Evolutionary conservation across 1,140 invertebrate species (phyloP), one percentile per base, ranked within the genome.

Genomic region (Propsilocerus akamusi): DNA sequence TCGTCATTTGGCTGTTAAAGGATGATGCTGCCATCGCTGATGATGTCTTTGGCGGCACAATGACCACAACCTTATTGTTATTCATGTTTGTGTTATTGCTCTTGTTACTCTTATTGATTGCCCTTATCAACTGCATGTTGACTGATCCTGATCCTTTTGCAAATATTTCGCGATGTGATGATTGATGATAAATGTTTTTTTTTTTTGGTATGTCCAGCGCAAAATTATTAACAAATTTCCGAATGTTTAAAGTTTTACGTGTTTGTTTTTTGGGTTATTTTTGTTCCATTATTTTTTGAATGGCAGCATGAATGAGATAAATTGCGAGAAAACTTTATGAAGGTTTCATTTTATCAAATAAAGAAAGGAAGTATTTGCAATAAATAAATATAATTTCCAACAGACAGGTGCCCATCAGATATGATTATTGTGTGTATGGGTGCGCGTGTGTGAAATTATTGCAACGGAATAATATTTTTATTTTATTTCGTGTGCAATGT

Each of bases 21-120:
- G 22, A 50, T 47, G 11, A 41, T 49, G 46, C 48, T 23, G 48
- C 24, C 14, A 47, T 28, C 5, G 49, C 49, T 5, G 46, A 50
- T 46, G 52, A 32, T 51, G 54, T 32, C 50, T 55, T 51, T 11
- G 57, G 41, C 26, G 59, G 58, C 5, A 57, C 53, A 46, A 37
- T n/a, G 3, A 46, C 7, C 22, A 41, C 34, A 41, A 41, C 34
- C 34, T 41, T 41, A 41, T 17, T 41, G 11, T 20, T 30, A 30
- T n/a, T 30, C 3, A 12, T 30, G 14, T 30, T 30, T 12, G 17
- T 41, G 20, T 37, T 37, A 41, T 41, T 41, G 34, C 34, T 41
- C 34, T 41, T 41, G 14, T 41, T 41, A 17, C 14, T 20, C 22
- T 41, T 41, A 41, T 41, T 41, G 34, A 41, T 41, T 41, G 34